Evolutionary conservation across 2,888 invertebrate genomes (phyloP), one percentile per base, ranked within the genome.

Genomic region (Phyto melanocephala): DNA sequence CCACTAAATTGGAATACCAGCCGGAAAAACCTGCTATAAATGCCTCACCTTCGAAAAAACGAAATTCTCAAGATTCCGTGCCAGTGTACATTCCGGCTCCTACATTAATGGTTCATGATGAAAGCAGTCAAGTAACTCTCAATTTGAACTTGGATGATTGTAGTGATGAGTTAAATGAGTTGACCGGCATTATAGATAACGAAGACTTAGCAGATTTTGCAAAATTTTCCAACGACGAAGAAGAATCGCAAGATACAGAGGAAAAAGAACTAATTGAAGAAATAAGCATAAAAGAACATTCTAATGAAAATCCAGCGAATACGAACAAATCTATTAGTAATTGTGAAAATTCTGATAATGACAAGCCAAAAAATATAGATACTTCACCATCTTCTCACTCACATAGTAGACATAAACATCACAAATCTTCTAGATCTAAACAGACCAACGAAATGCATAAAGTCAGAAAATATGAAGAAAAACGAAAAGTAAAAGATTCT

Each of bases 11-110:
- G 28, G 91, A 91, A 84, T 91, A 91, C 83, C 88, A 90, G 67
- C 91, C 91, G 0, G 90, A 89, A n/a, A 89, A 91, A 58, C 90
- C 91, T 5, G 90, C 86, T 10, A 85, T 91, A 2, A 88, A 90
- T 86, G 89, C 90, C 1, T 88, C 87, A 2, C 87, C 88, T 10
- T 56, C 88, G 24, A 79, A 65, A 58, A 77, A 22, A 15, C 52
- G 60, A 7, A 63, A 52, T 47, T 74, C 60, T 60, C 11, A 71
- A 1, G 82, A 83, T 28, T 35, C 60, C 17, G 89, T 86, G 0
- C 91, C 91, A 2, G 87, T 88, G n/a, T 91, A 91, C 85, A 89
- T 90, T 13, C 91, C 91, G 22, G 85, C 82, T 1, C 76, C 84
- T 1, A 81, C 83, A 0, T 56, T 24, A 20, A 52, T 58, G 20